These are phyloP conservation scores for Sminthurinus aureus DNA, from an alignment of 2,888 invertebrate species.

Conservation along the genomic window DNA sequence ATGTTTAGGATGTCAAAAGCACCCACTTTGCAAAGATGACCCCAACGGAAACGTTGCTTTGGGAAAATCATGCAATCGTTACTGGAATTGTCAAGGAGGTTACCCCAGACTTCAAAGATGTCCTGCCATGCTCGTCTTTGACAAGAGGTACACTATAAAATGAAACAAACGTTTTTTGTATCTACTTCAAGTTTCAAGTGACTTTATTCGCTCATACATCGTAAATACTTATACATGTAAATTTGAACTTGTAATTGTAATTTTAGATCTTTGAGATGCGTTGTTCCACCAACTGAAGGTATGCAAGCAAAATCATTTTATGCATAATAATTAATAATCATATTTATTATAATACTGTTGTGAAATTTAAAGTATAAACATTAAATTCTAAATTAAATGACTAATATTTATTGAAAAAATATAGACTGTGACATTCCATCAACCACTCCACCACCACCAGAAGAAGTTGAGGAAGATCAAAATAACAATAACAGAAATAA, in stretches of 20 bases:
- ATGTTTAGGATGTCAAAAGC: conserved; percentile 78
- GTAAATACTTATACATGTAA: no score
- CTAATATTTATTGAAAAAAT: no score
- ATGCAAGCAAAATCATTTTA: no score
- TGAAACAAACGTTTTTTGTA: no score
- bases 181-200: no score
- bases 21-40: conserved; percentile 90
- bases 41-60: conserved; percentile 90
- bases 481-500: conserved; percentile 58
- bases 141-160: conserved; percentile 65
- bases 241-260: neutral
- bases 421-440: conserved; percentile 83
- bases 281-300: conserved; percentile 83
- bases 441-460: conserved; percentile 73
- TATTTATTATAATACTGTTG: no score
- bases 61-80: conserved; percentile 91
- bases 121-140: conserved; percentile 90
- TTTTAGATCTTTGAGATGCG: conserved; percentile 77
- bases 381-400: no score
- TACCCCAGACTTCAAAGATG: conserved; percentile 90
- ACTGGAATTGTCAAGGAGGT: conserved; percentile 94
- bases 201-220: no score
- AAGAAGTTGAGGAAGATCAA: conserved; percentile 64
- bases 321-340: no score
- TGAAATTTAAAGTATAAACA: no score